Evolutionary conservation across 2,797 vertebrate species (phyloP).

Genomic region (Sebastes paucispinis): DNA sequence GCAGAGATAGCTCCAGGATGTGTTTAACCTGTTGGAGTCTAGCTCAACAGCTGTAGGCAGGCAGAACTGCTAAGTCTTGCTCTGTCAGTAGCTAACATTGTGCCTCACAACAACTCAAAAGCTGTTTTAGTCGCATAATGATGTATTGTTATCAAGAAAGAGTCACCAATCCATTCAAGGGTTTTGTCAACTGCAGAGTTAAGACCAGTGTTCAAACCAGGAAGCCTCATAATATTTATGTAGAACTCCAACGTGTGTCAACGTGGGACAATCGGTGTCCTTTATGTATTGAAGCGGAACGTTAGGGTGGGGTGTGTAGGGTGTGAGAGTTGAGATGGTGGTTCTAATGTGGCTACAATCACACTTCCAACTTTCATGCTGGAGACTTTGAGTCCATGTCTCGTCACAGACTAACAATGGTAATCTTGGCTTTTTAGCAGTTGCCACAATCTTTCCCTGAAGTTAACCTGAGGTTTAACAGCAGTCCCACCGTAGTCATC

Average conservation of each 20-base stretch:
- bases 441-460: no score
- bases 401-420: neutral
- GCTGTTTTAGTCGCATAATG: neutral
- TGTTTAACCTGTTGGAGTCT: constrained; percentile 15
- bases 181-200: neutral
- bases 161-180: neutral
- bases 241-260: neutral
- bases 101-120: neutral
- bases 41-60: neutral
- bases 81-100: neutral
- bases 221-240: neutral
- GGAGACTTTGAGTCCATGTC: neutral
- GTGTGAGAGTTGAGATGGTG: neutral
- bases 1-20: constrained; percentile 30
- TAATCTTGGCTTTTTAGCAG: neutral
- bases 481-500: neutral
- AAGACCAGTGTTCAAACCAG: neutral
- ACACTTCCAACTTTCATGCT: neutral
- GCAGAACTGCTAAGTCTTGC: neutral
- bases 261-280: neutral
- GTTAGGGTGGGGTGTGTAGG: neutral
- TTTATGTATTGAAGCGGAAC: neutral
- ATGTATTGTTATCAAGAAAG: neutral
- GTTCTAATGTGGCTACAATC: neutral
- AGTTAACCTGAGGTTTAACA: neutral